phyloP scores from a whole-genome alignment of 2,797 vertebrate species.

The Hapalemur alaotrensis region DNA sequence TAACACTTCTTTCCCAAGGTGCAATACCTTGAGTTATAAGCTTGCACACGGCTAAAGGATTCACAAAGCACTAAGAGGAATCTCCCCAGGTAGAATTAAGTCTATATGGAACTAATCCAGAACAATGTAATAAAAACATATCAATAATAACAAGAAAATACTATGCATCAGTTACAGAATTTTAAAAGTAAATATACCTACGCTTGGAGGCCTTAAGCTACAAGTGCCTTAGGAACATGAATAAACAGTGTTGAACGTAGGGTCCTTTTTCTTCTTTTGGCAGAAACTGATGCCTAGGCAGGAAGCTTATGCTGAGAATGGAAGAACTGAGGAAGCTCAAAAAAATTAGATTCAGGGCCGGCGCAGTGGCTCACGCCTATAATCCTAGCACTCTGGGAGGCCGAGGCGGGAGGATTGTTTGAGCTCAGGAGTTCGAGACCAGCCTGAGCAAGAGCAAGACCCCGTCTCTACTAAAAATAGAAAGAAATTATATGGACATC shows the following conservation, averaged over 20 bases:
- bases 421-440: too few species aligned
- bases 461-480: too few species aligned
- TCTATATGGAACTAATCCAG: background rate
- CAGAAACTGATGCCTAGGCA: background rate
- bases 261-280: background rate
- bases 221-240: background rate
- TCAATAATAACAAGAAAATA: background rate
- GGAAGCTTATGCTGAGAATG: background rate
- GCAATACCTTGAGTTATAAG: background rate
- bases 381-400: too few species aligned
- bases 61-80: background rate
- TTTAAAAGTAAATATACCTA: conserved; percentile 34
- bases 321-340: background rate
- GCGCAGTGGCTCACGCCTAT: too few species aligned
- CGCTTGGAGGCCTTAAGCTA: background rate
- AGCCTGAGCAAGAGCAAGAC: too few species aligned
- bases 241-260: background rate
- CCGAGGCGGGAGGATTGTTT: too few species aligned
- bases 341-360: background rate
- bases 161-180: background rate
- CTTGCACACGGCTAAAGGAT: background rate
- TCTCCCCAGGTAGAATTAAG: background rate
- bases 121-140: background rate
- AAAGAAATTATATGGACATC: too few species aligned
- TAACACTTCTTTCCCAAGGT: background rate